Conservation (phyloP, 2,113 vertebrate genomes). For the Pteronura brasiliensis region DNA sequence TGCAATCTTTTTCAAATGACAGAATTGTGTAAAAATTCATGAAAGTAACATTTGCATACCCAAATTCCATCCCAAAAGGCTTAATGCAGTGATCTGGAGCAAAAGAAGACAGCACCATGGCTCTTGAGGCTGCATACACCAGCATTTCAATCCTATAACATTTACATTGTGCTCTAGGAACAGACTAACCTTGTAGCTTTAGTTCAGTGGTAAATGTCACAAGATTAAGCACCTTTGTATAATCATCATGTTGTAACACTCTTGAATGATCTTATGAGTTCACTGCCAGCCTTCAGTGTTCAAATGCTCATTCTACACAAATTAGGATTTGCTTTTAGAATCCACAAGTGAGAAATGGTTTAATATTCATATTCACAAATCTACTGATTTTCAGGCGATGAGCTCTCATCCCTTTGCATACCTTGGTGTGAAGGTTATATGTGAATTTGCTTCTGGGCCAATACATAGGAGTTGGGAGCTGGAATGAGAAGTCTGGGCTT, state of each 20-base stretch:
- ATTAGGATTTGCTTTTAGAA: neutral
- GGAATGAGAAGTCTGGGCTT: neutral
- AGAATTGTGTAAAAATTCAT: neutral
- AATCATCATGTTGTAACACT: slow-evolving; percentile 25
- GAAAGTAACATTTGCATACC: neutral
- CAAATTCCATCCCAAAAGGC: neutral
- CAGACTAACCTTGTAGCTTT: slow-evolving; percentile 17
- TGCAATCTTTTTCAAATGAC: neutral
- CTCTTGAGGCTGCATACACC: neutral
- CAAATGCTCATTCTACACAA: neutral
- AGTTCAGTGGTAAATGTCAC: slow-evolving; percentile 46
- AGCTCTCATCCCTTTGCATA: neutral
- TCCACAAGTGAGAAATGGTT: neutral
- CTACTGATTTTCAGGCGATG: too few relatives aligned
- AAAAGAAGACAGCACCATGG: neutral
- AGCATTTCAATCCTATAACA: neutral
- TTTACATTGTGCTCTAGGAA: slow-evolving; percentile 13
- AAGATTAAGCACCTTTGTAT: slow-evolving; percentile 32
- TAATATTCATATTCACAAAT: neutral
- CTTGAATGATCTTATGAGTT: neutral
- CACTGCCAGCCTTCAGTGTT: neutral
- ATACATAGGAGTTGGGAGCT: neutral
- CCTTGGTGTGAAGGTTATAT: neutral
- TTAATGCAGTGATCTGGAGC: neutral
- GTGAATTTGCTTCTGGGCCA: neutral